phyloP scores from a whole-genome alignment of 1,140 invertebrate species.

The Eciton burchellii region DNA sequence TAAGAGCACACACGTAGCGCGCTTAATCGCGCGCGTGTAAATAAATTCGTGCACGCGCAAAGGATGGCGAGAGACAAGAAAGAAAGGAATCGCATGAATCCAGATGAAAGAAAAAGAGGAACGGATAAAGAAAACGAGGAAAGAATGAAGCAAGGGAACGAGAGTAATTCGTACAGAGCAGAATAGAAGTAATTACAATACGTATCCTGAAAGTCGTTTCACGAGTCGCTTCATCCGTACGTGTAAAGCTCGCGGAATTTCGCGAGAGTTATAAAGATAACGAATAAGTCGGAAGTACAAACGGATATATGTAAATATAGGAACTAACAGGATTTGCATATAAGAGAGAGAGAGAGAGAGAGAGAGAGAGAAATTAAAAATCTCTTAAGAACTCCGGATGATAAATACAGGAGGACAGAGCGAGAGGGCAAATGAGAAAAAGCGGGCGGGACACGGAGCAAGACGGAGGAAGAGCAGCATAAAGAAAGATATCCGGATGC shows the following conservation, averaged over 20 bases:
- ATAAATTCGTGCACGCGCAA: not conserved
- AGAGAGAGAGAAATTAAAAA: conserved; percentile 50
- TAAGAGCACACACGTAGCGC: not conserved
- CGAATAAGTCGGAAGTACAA: conserved; percentile 2
- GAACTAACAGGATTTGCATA: not conserved
- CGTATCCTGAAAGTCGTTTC: not conserved
- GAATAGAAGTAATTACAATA: conserved; percentile 39
- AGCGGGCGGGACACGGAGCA: too few relatives aligned
- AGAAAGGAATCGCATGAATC: conserved; percentile 42
- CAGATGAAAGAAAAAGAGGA: not conserved
- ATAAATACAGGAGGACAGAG: not conserved
- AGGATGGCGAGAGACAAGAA: conserved; percentile 10
- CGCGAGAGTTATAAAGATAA: conserved; percentile 20
- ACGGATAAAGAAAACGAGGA: not conserved
- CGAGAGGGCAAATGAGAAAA: not conserved
- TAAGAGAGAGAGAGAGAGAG: conserved; percentile 59
- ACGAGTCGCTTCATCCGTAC: not conserved
- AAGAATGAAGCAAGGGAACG: not conserved
- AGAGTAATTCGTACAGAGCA: conserved; percentile 23
- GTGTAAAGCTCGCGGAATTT: conserved; percentile 23
- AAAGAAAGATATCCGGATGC: conserved; percentile 54
- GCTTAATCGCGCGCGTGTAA: conserved; percentile 8
- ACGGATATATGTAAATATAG: not conserved
- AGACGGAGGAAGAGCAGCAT: conserved; percentile 15
- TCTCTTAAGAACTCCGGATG: conserved; percentile 44